Conservation (phyloP, 2,888 invertebrate genomes). For the Tetranychus piercei region DNA sequence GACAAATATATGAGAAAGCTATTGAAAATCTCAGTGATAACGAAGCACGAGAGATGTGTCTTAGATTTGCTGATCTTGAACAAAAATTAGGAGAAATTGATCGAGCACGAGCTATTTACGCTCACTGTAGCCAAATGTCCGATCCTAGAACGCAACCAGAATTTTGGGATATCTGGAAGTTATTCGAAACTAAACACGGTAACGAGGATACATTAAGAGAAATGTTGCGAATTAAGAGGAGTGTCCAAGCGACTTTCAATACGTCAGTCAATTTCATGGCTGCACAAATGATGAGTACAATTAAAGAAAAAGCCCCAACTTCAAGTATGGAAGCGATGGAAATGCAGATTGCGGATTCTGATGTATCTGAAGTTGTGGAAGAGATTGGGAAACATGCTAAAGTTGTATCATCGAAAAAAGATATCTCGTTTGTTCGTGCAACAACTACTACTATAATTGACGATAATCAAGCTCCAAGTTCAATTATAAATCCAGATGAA, state of each 20-base stretch:
- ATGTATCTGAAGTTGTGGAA: neutral
- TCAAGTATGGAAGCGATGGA: slow-evolving; percentile 65
- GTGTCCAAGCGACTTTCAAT: slow-evolving; percentile 78
- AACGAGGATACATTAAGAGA: slow-evolving; percentile 99
- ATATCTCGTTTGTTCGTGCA: slow-evolving; percentile 34
- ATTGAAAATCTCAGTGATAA: slow-evolving; percentile 80
- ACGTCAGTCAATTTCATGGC: slow-evolving; percentile 81
- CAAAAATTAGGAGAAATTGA: slow-evolving; percentile 95
- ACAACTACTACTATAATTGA: slow-evolving; percentile 23
- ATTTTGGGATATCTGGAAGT: slow-evolving; percentile 98
- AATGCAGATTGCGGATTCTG: slow-evolving; percentile 34
- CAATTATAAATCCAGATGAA: slow-evolving; percentile 33
- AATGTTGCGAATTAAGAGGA: slow-evolving; percentile 91
- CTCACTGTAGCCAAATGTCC: slow-evolving; percentile 95
- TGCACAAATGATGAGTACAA: slow-evolving; percentile 75
- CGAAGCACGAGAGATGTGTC: slow-evolving; percentile 80
- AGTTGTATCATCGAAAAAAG: slow-evolving; percentile 19
- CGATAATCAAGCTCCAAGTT: slow-evolving; percentile 16
- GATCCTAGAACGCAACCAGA: slow-evolving; percentile 77
- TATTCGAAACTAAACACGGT: slow-evolving; percentile 95
- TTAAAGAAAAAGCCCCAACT: slow-evolving; percentile 43
- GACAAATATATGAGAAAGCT: slow-evolving; percentile 93
- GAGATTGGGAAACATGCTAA: neutral
- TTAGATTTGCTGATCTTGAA: slow-evolving; percentile 92
- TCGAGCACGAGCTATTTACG: slow-evolving; percentile 85